These are phyloP conservation scores for Argentina silus DNA, from an alignment of 2,797 vertebrate genomes.

Conservation along the genomic window DNA sequence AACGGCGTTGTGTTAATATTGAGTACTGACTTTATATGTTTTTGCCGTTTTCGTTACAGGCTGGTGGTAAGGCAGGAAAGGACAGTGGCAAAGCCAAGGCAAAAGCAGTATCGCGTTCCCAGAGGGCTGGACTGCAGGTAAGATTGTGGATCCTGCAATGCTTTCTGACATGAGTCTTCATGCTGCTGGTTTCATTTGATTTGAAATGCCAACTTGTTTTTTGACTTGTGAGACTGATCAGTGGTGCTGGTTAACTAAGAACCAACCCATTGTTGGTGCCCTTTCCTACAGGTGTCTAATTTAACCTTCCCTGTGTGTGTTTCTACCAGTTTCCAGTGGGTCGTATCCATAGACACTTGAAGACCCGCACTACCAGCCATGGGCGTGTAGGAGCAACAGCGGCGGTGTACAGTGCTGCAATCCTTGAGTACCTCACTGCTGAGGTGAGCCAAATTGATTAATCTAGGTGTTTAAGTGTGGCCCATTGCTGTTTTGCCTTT, in stretches of 20 bases:
- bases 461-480: background rate
- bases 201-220: too few relatives aligned
- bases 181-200: background rate
- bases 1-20: background rate
- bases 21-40: background rate
- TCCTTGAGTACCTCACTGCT: constrained; percentile 80
- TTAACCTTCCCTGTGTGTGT: background rate
- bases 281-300: background rate
- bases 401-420: constrained; percentile 95
- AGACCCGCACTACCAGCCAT: constrained; percentile 95
- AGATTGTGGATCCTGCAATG: background rate
- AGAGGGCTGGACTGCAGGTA: constrained; percentile 95
- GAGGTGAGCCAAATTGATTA: constrained; percentile 12
- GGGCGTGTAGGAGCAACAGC: constrained; percentile 94
- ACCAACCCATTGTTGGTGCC: background rate
- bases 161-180: background rate
- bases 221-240: too few relatives aligned
- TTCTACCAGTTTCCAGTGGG: constrained; percentile 90
- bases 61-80: constrained; percentile 96
- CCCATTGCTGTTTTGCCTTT: background rate
- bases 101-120: constrained; percentile 95
- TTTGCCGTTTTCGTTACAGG: constrained; percentile 67
- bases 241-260: too few relatives aligned
- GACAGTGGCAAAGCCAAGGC: constrained; percentile 97
- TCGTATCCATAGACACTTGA: constrained; percentile 95